Evolutionary conservation across 2,113 vertebrate genomes (phyloP), one percentile per base, ranked within the genome.

Genomic region (Oreochromis spilurus): DNA sequence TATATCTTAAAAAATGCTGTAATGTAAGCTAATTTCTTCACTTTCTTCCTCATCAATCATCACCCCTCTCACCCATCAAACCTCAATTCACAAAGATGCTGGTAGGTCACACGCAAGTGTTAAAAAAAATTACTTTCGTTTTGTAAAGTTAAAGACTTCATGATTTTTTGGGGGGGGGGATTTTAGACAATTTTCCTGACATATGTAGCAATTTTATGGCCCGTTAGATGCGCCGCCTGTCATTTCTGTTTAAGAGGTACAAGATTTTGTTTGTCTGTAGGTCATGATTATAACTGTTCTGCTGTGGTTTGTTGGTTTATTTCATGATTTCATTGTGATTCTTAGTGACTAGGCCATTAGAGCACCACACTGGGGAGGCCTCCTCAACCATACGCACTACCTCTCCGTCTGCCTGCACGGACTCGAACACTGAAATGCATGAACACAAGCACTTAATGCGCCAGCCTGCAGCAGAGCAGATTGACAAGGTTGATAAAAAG

Each of bases 201-300:
- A 85, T 91, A 95, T 96, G 96, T 96, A 96, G 96, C 96, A 96
- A 91, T 58, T 91, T 62, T 91, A 88, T 94, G 90, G 91, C 86
- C 86, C 40, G 72, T 91, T 83, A 84, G 87, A 91, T 79, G 58
- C 13, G 79, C 87, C 67, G 40, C 78, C 26, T 67, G 24, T 87
- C 80, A 52, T 91, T 91, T 91, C 57, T 88, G 70, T 92, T 79
- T 75, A 80, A 67, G 19, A 83, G 50, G 80, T 91, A 75, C 31
- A 4, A 88, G 6, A 67, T 86, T 87, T 82, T 55, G 38, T 88
- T 93, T 88, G 84, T 85, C 79, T 90, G 62, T 93, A 82, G 40
- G 78, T 92, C 87, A 87, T 81, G 67, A 89, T 85, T 85, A 72
- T 57, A 90, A 82, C 81, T 90, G 87, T 96, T 93, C 90, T 62